These are phyloP conservation scores for Bujurquina vittata DNA, from an alignment of 2,113 vertebrate genomes.

Conservation along the genomic window DNA sequence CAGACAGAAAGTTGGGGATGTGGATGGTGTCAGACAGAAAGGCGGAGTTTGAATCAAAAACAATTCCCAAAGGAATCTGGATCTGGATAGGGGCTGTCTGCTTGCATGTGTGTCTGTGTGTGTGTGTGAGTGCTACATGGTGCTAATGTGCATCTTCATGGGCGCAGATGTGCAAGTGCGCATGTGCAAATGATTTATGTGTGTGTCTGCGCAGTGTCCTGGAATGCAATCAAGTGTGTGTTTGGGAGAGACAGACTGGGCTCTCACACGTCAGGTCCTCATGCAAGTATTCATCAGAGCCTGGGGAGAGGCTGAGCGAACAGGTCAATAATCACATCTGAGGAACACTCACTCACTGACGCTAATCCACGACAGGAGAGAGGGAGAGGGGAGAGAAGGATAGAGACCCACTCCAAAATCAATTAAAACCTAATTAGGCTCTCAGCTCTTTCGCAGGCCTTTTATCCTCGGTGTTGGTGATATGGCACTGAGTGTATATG, in stretches of 20 bases:
- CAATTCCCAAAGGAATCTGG: constrained; percentile 46
- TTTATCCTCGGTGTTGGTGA: constrained; percentile 69
- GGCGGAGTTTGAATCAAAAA: constrained; percentile 41
- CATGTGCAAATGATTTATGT: constrained; percentile 3
- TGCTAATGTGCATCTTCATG: neutral
- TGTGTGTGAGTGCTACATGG: neutral
- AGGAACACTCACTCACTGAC: constrained; percentile 78
- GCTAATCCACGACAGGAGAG: constrained; percentile 79
- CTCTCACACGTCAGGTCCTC: constrained; percentile 66
- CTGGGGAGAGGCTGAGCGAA: constrained; percentile 73
- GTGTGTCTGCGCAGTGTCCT: constrained; percentile 34
- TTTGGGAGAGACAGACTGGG: constrained; percentile 43
- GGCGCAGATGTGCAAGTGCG: constrained; percentile 1
- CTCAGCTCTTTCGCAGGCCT: constrained; percentile 72
- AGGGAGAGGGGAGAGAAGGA: constrained; percentile 41
- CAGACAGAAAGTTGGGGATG: constrained; percentile 28
- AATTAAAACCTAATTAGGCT: constrained; percentile 85
- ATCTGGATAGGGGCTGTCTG: constrained; percentile 3
- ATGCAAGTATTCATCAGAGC: constrained; percentile 78
- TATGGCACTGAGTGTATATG: constrained; percentile 19
- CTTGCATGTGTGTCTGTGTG: neutral
- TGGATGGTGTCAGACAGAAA: constrained; percentile 44
- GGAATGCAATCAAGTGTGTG: constrained; percentile 60
- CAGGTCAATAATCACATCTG: constrained; percentile 83
- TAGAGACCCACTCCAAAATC: constrained; percentile 81